Conservation (phyloP, 53 echinoderm and acorn worm genomes). For the Glandiceps talaboti region DNA sequence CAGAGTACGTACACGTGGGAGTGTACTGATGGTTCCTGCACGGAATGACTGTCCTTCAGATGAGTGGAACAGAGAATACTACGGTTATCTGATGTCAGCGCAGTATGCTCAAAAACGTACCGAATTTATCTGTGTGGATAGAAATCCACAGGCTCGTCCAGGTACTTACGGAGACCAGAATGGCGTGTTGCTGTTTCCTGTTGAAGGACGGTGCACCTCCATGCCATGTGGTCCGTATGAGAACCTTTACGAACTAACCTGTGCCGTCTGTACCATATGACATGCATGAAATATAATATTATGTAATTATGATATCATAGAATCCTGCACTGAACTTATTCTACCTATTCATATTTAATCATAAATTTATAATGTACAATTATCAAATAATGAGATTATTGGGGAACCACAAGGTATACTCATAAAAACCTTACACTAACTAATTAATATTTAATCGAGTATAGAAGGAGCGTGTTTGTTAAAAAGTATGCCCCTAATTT, state of each 20-base stretch:
- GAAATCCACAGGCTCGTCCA: background rate
- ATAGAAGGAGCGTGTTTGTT: too few relatives aligned
- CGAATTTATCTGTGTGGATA: conserved; percentile 18
- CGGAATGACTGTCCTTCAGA: conserved; percentile 11
- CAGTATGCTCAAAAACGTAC: conserved; percentile 9
- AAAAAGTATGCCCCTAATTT: too few relatives aligned
- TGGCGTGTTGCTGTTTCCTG: conserved; percentile 15
- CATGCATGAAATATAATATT: too few relatives aligned
- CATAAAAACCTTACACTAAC: too few relatives aligned
- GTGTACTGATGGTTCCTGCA: conserved; percentile 14
- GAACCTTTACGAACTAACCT: conserved; percentile 17
- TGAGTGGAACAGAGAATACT: conserved; percentile 22
- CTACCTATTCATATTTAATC: too few relatives aligned
- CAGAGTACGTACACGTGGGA: background rate
- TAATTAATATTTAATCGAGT: too few relatives aligned
- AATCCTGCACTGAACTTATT: too few relatives aligned
- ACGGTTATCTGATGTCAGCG: conserved; percentile 19
- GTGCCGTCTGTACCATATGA: conserved; percentile 27
- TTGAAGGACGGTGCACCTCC: conserved; percentile 13
- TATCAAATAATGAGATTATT: too few relatives aligned
- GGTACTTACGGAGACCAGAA: background rate
- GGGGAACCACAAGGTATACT: too few relatives aligned
- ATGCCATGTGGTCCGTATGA: conserved; percentile 16
- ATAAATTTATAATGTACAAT: too few relatives aligned
- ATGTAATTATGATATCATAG: too few relatives aligned